Evolutionary conservation across 1,140 invertebrate genomes (phyloP).

Genomic region (Oreohelix idahoensis): DNA sequence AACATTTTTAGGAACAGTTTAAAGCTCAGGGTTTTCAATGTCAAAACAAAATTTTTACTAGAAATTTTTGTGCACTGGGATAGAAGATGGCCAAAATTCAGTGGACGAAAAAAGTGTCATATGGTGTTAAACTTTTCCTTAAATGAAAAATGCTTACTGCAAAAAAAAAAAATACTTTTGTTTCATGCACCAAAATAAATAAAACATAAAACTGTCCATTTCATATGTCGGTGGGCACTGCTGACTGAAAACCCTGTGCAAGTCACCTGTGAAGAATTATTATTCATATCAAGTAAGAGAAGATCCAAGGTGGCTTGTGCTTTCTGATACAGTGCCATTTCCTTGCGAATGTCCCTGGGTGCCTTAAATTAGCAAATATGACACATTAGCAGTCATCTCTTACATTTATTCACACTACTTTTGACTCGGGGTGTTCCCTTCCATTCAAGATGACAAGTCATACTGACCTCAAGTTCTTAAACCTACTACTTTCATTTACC

Average conservation of each 20-base stretch:
- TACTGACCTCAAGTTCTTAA: background rate
- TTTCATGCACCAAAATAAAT: background rate
- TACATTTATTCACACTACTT: background rate
- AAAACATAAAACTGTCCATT: background rate
- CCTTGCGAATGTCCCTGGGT: conserved; percentile 18
- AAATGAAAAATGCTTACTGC: background rate
- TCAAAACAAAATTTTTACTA: background rate
- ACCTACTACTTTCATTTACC: background rate
- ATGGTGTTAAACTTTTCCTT: background rate
- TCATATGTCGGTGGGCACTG: background rate
- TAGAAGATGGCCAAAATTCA: background rate
- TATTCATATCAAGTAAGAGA: conserved; percentile 35
- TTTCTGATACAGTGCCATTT: conserved; percentile 38
- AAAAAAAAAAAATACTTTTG: background rate
- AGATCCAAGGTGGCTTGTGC: conserved; percentile 35
- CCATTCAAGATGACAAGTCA: background rate
- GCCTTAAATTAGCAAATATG: conserved; percentile 19
- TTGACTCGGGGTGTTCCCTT: background rate
- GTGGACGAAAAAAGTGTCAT: background rate
- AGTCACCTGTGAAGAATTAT: conserved; percentile 19
- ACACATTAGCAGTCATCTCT: background rate
- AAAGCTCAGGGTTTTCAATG: conserved; percentile 32
- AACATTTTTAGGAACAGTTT: conserved; percentile 34
- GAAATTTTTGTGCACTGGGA: background rate
- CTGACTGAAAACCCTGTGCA: conserved; percentile 37